Evolutionary conservation across 64 coral and sea anemone species (phyloP).

Genomic region (Anthopleura sola): DNA sequence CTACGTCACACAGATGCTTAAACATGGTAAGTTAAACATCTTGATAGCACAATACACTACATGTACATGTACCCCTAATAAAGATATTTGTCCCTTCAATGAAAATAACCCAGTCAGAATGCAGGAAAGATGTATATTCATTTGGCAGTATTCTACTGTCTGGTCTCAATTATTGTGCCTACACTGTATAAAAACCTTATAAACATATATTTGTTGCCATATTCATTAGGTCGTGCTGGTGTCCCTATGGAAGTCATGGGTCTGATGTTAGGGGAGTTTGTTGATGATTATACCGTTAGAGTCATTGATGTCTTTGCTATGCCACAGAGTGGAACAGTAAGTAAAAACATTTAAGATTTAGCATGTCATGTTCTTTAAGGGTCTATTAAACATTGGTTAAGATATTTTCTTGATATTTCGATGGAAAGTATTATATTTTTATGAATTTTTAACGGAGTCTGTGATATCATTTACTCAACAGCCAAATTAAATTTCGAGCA

Average conservation of each 20-base stretch:
- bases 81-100: neutral
- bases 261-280: constrained; percentile 98
- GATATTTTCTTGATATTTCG: no score
- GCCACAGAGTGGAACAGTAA: constrained; percentile 99
- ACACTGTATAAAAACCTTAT: no score
- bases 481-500: no score
- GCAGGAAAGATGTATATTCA: no score
- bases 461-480: no score
- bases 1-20: constrained; percentile 73
- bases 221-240: constrained; percentile 78
- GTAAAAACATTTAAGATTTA: neutral
- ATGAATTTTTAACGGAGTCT: no score
- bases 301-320: constrained; percentile 99
- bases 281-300: constrained; percentile 95
- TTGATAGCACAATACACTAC: neutral
- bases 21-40: constrained; percentile 85
- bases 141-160: no score
- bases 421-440: no score
- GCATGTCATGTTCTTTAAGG: neutral
- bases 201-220: neutral
- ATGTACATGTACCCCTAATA: neutral
- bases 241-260: constrained; percentile 99
- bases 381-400: no score
- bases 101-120: no score
- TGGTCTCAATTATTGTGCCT: no score